Conservation (phyloP, 2,797 vertebrate genomes). For the Heteromormyrus szaboi region DNA sequence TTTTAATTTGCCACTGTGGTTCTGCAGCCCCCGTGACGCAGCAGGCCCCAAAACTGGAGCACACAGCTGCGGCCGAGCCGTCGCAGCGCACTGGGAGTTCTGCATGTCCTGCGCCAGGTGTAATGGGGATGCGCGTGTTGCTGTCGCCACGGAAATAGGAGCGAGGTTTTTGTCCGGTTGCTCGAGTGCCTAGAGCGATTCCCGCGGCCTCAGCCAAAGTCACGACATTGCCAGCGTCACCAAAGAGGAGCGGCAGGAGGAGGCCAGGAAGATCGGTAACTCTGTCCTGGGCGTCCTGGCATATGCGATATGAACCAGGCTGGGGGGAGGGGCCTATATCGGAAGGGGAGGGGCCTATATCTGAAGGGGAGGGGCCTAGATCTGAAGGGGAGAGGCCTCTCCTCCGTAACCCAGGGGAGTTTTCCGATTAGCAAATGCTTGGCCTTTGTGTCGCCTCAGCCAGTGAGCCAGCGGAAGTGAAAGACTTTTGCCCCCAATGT, state of each 20-base stretch:
- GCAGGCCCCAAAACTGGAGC: neutral
- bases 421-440: neutral
- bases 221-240: slow-evolving; percentile 8
- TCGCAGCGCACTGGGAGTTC: neutral
- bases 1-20: neutral
- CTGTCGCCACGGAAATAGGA: neutral
- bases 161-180: slow-evolving; percentile 9
- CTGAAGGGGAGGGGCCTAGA: slow-evolving; percentile 46
- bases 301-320: slow-evolving; percentile 51
- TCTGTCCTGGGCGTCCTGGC: slow-evolving; percentile 64
- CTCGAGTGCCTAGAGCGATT: neutral
- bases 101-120: neutral
- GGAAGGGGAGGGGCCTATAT: slow-evolving; percentile 55
- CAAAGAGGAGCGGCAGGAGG: slow-evolving; percentile 36
- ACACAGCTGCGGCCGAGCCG: neutral
- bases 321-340: slow-evolving; percentile 39
- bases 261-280: slow-evolving; percentile 44
- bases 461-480: slow-evolving; percentile 14
- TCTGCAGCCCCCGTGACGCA: neutral
- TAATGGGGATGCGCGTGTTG: neutral
- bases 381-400: slow-evolving; percentile 57
- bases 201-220: neutral
- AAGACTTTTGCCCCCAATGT: slow-evolving; percentile 25
- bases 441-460: neutral
- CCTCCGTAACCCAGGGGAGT: slow-evolving; percentile 39